Percentiles rank a stretch among this genome's conserved stretches.
Conservation (phyloP, 2,113 vertebrate genomes). For the Leiothrix lutea region DNA sequence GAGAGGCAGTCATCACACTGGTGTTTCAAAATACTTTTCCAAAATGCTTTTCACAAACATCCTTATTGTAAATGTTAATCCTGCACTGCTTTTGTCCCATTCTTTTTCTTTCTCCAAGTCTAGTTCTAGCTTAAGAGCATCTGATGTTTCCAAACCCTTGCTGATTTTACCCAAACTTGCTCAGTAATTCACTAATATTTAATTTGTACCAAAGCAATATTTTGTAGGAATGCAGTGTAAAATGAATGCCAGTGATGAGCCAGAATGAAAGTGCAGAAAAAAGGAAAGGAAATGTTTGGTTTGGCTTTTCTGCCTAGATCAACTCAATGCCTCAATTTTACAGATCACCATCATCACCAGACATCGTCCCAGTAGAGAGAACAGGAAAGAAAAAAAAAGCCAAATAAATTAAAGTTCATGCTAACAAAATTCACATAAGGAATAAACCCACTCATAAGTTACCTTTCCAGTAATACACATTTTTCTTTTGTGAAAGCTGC, state of each 20-base stretch:
- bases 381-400: background rate
- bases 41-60: background rate
- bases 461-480: background rate
- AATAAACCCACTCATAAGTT: background rate
- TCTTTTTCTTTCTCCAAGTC: background rate
- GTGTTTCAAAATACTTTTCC: background rate
- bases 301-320: background rate
- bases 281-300: background rate
- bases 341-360: background rate
- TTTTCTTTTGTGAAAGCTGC: background rate
- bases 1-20: background rate
- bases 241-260: background rate
- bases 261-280: background rate
- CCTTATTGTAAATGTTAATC: background rate
- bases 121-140: background rate
- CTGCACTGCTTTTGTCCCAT: background rate
- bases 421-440: background rate
- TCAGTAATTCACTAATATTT: background rate
- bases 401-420: background rate
- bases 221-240: background rate
- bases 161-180: background rate
- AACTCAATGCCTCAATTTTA: background rate
- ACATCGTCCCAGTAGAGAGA: background rate
- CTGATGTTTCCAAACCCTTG: background rate
- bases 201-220: background rate